Evolutionary conservation across 2,888 invertebrate species (phyloP), one percentile per base, ranked within the genome.

Genomic region (Synergus japonicus): DNA sequence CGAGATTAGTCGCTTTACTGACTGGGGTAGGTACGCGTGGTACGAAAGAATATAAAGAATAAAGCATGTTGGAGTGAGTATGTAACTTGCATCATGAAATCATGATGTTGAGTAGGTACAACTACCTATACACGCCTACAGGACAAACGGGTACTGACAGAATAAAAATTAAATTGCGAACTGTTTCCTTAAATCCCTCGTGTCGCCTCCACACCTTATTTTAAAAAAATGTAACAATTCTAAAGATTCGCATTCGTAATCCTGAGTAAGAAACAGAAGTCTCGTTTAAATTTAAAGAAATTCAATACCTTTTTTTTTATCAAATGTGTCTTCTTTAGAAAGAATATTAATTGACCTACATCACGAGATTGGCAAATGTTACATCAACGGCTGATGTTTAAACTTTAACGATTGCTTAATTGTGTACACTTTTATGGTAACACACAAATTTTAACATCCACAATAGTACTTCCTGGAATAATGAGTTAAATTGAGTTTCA

Each of bases 1-100:
- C 85, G 84, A 88, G 88, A 89, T 89, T 89, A 87, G 76, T 77
- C 60, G 22, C 60, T 60, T 13, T 29, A 60, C 60, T 22, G 60
- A 60, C 69, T 15, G 41, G 29, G 37, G 49, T 46, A 46, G 46
- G 76, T 37, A 41, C 37, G 76, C 54, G 76, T 60, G 60, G 60
- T 22, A 60, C 22, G 22, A 60, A 29, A 60, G 60, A 60, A 60
- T 60, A 60, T 60, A 12, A 10, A 12, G 60, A 29, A 60, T 60
- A 60, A 60, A 10, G 22, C 60, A 60, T 22, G 60, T 60, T 60
- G 4, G 13, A 22, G 13, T 60, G 60, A 60, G 18, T 60, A 60
- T 60, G 22, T 22, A 60, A 60, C 60, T 12, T 18, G 22, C 60
- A 60, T 12, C 22, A 29, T 18, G 22, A 18, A 60, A 60, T 22